These are phyloP conservation scores for Dissostichus mawsoni DNA, from an alignment of 2,113 vertebrate species.

Conservation along the genomic window DNA sequence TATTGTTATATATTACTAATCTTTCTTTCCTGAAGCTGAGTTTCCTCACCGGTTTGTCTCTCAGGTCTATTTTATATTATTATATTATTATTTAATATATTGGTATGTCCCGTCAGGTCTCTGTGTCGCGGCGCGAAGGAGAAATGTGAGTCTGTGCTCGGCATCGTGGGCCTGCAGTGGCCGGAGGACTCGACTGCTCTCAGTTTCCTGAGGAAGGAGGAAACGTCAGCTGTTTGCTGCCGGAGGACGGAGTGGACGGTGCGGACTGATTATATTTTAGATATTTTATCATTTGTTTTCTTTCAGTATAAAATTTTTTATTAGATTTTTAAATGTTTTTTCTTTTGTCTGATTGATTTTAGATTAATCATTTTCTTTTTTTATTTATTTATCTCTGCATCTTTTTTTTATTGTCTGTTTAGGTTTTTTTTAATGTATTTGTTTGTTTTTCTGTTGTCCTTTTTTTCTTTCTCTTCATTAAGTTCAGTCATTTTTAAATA, in stretches of 20 bases:
- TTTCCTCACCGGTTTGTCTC: background rate
- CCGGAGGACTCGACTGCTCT: constrained; percentile 92
- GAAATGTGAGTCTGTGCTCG: constrained; percentile 92
- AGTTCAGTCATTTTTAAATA: too few species aligned
- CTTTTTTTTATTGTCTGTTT: too few species aligned
- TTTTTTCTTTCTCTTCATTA: too few species aligned
- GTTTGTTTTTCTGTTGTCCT: too few species aligned
- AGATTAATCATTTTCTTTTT: too few species aligned
- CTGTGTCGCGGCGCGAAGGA: constrained; percentile 92
- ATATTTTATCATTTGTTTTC: background rate
- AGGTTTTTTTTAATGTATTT: too few species aligned
- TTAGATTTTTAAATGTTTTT: too few species aligned
- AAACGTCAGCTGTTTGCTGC: constrained; percentile 90
- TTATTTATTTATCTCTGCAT: too few species aligned
- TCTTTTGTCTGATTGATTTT: background rate
- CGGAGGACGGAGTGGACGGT: constrained; percentile 92
- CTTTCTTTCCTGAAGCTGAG: too few species aligned
- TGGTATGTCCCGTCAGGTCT: constrained; percentile 71
- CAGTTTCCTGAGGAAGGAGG: constrained; percentile 93
- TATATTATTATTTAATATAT: too few species aligned
- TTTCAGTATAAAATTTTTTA: background rate
- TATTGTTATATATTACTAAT: too few species aligned
- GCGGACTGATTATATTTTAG: background rate
- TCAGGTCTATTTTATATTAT: too few species aligned
- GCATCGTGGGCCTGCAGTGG: constrained; percentile 96